A percentile compares a stretch with the other conserved stretches of the same genome.
Evolutionary conservation across 2,888 invertebrate species (phyloP).

Genomic region (Tanypteryx hageni): DNA sequence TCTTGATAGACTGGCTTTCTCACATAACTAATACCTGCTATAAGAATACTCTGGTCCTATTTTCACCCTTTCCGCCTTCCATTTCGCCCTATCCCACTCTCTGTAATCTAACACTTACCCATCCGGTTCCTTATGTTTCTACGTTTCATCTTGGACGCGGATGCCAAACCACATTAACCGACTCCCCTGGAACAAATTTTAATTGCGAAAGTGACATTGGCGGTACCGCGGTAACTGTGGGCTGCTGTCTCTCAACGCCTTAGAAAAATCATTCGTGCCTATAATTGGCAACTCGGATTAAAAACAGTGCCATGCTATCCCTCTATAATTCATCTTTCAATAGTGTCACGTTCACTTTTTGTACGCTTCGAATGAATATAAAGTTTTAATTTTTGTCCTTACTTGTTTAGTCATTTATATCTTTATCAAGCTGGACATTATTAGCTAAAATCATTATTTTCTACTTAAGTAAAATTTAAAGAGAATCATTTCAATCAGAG

Average conservation of each 20-base stretch:
- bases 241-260: neutral
- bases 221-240: neutral
- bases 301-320: neutral
- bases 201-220: slow-evolving; percentile 12
- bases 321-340: too few relatives aligned
- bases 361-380: too few relatives aligned
- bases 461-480: too few relatives aligned
- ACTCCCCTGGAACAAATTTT: neutral
- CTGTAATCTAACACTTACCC: neutral
- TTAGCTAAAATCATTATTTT: too few relatives aligned
- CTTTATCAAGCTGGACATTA: too few relatives aligned
- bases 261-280: neutral
- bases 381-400: too few relatives aligned
- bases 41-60: neutral
- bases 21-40: neutral
- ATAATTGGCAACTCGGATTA: neutral
- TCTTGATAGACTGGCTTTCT: neutral
- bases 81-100: neutral
- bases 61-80: neutral
- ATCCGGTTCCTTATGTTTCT: neutral
- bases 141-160: neutral
- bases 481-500: too few relatives aligned
- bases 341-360: too few relatives aligned
- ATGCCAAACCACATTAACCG: neutral
- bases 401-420: too few relatives aligned